A percentile compares a stretch with the other conserved stretches of the same genome.
These are phyloP conservation scores for Stichopus chloronotus DNA, from an alignment of 35 echinoderm and acorn worm genomes.

Conservation along the genomic window DNA sequence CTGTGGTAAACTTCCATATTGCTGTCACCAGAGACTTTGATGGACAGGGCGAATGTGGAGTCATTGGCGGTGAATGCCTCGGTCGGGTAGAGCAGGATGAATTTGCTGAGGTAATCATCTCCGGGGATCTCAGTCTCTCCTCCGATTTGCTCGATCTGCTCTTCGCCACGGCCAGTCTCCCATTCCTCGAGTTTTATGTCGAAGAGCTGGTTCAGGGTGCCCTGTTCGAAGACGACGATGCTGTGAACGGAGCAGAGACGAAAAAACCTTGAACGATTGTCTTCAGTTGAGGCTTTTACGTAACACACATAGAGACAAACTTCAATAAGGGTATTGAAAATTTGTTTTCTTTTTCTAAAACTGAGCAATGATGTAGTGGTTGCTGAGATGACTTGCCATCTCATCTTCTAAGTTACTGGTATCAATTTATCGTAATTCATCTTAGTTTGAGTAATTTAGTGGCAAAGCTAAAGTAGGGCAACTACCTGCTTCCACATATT, in stretches of 20 bases:
- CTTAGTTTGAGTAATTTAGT: too few species aligned
- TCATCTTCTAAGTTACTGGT: too few species aligned
- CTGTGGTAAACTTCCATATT: constrained; percentile 75
- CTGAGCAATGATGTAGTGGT: too few species aligned
- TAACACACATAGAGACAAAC: neutral
- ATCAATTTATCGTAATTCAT: too few species aligned
- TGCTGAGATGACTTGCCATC: too few species aligned
- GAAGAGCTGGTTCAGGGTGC: constrained; percentile 78
- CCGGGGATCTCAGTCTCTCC: constrained; percentile 68
- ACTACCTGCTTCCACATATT: too few species aligned
- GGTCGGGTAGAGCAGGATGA: constrained; percentile 71
- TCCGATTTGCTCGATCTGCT: constrained; percentile 40
- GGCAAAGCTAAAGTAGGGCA: too few species aligned
- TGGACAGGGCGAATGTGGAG: constrained; percentile 62
- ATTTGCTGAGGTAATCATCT: constrained; percentile 74
- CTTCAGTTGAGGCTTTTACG: neutral
- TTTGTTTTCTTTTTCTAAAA: too few species aligned
- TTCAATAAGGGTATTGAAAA: too few species aligned
- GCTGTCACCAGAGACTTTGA: constrained; percentile 52
- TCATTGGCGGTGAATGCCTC: constrained; percentile 70
- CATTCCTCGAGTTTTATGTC: constrained; percentile 88
- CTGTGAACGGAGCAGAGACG: constrained; percentile 49
- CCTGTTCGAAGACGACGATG: constrained; percentile 67
- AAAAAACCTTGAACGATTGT: neutral
- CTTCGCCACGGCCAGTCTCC: constrained; percentile 65